phyloP scores from a whole-genome alignment of 2,113 vertebrate genomes.

The Dipodomys merriami region DNA sequence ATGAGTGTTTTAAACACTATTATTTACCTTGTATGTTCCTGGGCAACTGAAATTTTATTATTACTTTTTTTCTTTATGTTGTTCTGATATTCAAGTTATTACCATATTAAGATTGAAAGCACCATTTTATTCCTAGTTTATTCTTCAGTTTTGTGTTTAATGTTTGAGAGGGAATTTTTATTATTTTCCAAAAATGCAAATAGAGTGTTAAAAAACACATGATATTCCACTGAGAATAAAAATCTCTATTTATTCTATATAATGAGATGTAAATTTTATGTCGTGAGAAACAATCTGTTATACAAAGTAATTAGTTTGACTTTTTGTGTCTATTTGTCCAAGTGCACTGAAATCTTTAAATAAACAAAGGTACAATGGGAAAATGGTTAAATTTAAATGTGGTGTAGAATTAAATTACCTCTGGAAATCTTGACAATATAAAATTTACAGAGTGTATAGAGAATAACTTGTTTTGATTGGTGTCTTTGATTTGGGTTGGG shows the following conservation, averaged over 20 bases:
- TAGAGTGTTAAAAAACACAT: neutral
- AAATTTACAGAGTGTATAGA: neutral
- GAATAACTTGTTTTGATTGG: neutral
- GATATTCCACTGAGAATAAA: neutral
- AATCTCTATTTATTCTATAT: neutral
- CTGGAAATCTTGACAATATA: neutral
- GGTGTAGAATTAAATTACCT: too few species aligned
- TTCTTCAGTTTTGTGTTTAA: neutral
- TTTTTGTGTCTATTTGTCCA: too few species aligned
- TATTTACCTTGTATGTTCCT: neutral
- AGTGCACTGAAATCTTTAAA: too few species aligned
- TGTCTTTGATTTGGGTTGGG: neutral
- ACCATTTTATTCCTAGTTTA: neutral
- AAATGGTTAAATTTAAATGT: too few species aligned
- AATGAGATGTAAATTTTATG: neutral
- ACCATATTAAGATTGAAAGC: neutral
- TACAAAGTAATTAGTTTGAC: too few species aligned
- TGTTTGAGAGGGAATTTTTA: neutral
- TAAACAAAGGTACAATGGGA: too few species aligned
- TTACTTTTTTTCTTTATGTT: neutral
- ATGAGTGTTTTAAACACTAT: neutral
- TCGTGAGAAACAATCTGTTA: too few species aligned
- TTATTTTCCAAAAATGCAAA: neutral
- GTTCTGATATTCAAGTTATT: neutral
- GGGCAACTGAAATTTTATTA: neutral